Percentiles rank a stretch among this genome's conserved stretches.
Evolutionary conservation across 2,797 vertebrate species (phyloP).

Genomic region (Botia almorhae): DNA sequence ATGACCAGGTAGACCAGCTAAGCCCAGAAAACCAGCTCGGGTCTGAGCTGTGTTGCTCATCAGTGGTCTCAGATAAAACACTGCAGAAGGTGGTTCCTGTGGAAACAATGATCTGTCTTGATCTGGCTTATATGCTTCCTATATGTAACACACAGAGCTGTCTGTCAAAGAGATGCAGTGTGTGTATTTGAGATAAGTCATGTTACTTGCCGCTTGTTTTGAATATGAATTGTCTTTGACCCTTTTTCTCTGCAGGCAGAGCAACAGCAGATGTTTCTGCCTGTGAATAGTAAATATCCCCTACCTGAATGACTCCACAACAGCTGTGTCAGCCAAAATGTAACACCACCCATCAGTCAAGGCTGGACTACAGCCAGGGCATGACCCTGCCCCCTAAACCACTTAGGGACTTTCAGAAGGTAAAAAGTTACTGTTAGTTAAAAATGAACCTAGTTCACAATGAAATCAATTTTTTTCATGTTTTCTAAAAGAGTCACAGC

Average conservation of each 20-base stretch:
- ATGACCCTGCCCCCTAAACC: conserved; percentile 9
- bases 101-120: conserved; percentile 51
- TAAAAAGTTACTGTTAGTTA: background rate
- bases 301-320: conserved; percentile 36
- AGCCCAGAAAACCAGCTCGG: background rate
- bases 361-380: conserved; percentile 1
- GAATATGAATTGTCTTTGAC: conserved; percentile 36
- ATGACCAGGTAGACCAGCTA: background rate
- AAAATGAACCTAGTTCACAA: too few species aligned
- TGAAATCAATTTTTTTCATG: too few species aligned
- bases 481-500: too few species aligned
- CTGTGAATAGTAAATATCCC: conserved; percentile 9
- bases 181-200: conserved; percentile 29
- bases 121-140: background rate
- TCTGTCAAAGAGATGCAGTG: conserved; percentile 19
- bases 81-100: conserved; percentile 54
- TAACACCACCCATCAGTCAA: conserved; percentile 1
- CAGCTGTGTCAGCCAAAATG: conserved; percentile 6
- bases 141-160: conserved; percentile 24
- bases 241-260: conserved; percentile 4
- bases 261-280: conserved; percentile 45
- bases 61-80: conserved; percentile 29
- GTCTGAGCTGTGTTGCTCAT: background rate
- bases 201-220: background rate
- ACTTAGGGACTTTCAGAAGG: background rate